A percentile compares a stretch with the other conserved stretches of the same genome.
These are phyloP conservation scores for Chionis minor DNA, from an alignment of 2,113 vertebrate genomes.

Conservation along the genomic window DNA sequence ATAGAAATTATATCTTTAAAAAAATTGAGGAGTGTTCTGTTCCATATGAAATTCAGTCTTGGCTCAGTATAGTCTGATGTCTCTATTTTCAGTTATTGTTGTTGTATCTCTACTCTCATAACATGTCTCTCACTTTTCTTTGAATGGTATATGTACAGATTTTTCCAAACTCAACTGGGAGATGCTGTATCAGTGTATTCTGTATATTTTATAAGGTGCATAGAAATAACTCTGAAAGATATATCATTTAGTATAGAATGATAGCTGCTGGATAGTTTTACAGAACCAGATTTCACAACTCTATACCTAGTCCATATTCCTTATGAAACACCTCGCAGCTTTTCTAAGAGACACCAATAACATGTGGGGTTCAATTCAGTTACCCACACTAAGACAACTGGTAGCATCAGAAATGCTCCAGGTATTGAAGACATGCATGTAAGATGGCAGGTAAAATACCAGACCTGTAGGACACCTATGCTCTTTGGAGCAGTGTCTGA, in stretches of 20 bases:
- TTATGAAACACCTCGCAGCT: not conserved
- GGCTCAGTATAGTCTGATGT: not conserved
- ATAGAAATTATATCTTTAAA: not conserved
- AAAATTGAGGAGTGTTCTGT: not conserved
- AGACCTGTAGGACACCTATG: not conserved
- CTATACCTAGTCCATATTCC: not conserved
- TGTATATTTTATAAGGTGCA: not conserved
- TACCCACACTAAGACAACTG: not conserved
- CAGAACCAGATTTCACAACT: not conserved
- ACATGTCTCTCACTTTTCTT: not conserved
- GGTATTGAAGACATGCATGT: not conserved
- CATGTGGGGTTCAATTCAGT: not conserved
- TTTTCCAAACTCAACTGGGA: not conserved
- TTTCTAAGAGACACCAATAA: not conserved
- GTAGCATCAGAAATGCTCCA: not conserved
- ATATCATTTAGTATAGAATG: not conserved
- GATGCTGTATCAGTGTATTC: not conserved
- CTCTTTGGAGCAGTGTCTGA: not conserved
- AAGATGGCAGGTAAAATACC: not conserved
- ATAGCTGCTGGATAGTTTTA: not conserved
- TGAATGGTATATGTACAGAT: not conserved
- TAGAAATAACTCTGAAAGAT: not conserved
- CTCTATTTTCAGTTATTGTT: not conserved
- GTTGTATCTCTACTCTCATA: not conserved
- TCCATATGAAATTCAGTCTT: not conserved